Evolutionary conservation across 2,113 vertebrate genomes (phyloP), one percentile per base, ranked within the genome.

Genomic region (Dipodomys stephensi): DNA sequence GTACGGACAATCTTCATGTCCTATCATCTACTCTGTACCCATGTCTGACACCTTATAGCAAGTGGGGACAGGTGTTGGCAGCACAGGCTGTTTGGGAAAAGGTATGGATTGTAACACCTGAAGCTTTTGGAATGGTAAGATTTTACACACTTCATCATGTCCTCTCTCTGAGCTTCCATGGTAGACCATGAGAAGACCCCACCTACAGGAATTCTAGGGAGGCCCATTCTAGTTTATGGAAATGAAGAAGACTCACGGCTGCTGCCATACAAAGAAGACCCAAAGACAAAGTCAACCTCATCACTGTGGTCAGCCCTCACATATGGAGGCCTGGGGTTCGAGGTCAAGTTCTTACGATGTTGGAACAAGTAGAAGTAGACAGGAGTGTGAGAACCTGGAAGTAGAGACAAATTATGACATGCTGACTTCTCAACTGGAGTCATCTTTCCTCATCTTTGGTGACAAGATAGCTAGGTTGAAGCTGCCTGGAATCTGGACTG

Each of bases 361-460:
- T 98, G 98, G 96, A 98, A 99, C 97, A 99, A 98, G 35, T 99
- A 99, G 80, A 99, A 91, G 95, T 98, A 99, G 25, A 99, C 98
- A 5, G 98, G 97, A 49, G 97, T 97, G 0, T 98, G 98, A 11
- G 97, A 97, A 82, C 98, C 99, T 99, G 87, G 39, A 7, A 16
- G 16, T 2, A 6, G 25, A 30, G 28, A 76, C 22, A 11, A 80
- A 44, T 10, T 0, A 0, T 30, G 30, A 39, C 53, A 18, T 57
- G 53, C 27, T 8, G 23, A 23, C 16, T 25, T 12, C 13, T 80
- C 4, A 19, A 13, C 60, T 74, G 30, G 7, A 62, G 57, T 19
- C 57, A 67, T 76, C 44, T 18, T 87, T 9, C 20, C 32, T 83
- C 77, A 87, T 30, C 49, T 19, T 9, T 25, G 44, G 32, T 92